Percentiles rank a stretch among this genome's conserved stretches.
These are phyloP conservation scores for Aphodius sticticus DNA, from an alignment of 2,888 invertebrate species.

Conservation along the genomic window DNA sequence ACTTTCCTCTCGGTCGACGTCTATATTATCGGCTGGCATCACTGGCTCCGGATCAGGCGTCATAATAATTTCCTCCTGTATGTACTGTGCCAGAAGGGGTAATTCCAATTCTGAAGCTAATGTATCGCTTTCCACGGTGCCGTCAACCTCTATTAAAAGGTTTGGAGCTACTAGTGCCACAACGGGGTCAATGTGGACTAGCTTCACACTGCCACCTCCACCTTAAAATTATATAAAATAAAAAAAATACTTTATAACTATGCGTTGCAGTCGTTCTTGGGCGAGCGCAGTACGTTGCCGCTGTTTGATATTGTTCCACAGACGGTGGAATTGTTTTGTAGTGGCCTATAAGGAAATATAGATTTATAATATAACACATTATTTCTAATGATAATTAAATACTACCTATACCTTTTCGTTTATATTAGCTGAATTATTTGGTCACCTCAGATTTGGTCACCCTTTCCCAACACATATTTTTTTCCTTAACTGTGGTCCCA, in stretches of 20 bases:
- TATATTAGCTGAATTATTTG: background rate
- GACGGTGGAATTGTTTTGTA: background rate
- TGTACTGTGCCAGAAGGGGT: background rate
- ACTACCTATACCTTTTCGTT: too few species aligned
- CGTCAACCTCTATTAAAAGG: background rate
- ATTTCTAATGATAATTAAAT: too few species aligned
- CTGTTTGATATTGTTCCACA: background rate
- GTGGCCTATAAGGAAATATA: background rate
- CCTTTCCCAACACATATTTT: background rate
- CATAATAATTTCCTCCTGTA: background rate
- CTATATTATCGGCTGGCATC: too few species aligned
- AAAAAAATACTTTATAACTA: too few species aligned
- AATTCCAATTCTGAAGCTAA: background rate
- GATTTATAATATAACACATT: background rate
- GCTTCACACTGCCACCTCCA: background rate
- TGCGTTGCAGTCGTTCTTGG: slow-evolving; percentile 8
- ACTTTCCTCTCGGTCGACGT: too few species aligned
- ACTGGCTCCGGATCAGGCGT: background rate
- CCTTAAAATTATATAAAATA: too few species aligned
- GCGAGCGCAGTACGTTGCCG: background rate
- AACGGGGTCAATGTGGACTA: background rate
- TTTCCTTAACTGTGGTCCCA: background rate
- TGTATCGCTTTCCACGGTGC: background rate
- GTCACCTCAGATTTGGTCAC: background rate
- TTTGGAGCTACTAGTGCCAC: slow-evolving; percentile 10